These are phyloP conservation scores for Pangasius krempfi DNA, from an alignment of 2,797 vertebrate genomes.

Conservation along the genomic window DNA sequence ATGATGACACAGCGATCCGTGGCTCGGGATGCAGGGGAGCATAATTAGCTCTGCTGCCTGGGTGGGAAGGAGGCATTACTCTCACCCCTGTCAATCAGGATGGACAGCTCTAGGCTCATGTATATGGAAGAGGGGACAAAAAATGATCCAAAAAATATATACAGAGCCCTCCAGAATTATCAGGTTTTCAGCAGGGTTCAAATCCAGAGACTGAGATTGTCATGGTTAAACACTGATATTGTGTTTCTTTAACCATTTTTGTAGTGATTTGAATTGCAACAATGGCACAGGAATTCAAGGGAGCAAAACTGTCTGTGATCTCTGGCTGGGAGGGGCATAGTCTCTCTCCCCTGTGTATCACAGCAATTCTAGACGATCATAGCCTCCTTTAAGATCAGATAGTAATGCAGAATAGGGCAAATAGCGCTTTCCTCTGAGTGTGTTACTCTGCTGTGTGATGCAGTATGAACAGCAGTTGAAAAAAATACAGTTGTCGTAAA, in stretches of 20 bases:
- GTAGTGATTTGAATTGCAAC: background rate
- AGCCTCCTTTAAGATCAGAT: background rate
- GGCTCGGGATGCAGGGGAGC: background rate
- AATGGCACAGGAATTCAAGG: background rate
- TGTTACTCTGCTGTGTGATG: background rate
- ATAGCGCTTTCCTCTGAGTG: background rate
- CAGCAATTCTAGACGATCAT: background rate
- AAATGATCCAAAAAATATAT: background rate
- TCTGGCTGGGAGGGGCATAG: background rate
- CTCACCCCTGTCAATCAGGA: background rate
- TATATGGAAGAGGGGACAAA: background rate
- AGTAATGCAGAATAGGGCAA: background rate
- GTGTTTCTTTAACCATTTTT: background rate
- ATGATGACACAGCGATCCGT: background rate
- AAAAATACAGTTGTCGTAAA: background rate
- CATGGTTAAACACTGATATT: background rate
- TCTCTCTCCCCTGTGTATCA: background rate
- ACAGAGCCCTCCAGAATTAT: background rate
- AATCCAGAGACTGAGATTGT: background rate
- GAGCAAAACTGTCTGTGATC: background rate
- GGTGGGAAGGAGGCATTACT: background rate
- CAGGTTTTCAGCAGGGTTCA: background rate
- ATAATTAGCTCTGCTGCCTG: conserved; percentile 7
- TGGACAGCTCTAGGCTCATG: background rate
- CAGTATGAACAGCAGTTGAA: background rate